A percentile compares a stretch with the other conserved stretches of the same genome.
Conservation (phyloP, 2,113 vertebrate species). For the Hyperopisus bebe region DNA sequence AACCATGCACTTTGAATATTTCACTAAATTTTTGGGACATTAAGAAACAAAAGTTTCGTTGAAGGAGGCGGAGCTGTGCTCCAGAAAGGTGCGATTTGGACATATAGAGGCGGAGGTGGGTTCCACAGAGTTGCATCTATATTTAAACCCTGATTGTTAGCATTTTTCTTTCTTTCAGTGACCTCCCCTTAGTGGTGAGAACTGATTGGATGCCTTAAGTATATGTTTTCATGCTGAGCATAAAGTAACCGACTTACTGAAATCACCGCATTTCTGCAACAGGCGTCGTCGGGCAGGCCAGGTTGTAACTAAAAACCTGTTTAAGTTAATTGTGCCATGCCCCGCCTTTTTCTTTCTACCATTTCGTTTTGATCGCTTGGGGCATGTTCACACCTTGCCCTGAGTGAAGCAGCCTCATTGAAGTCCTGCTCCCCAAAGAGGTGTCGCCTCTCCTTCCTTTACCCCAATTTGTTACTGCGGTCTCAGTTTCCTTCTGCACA, state of each 20-base stretch:
- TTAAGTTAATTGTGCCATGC: neutral
- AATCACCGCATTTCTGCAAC: neutral
- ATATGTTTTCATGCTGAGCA: neutral
- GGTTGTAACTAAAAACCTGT: neutral
- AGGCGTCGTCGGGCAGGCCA: neutral
- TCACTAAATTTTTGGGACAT: neutral
- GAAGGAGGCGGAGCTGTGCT: neutral
- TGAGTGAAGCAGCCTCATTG: neutral
- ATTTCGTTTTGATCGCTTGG: neutral
- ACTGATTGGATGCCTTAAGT: neutral
- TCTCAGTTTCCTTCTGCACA: neutral
- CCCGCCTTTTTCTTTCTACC: neutral
- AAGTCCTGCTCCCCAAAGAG: neutral
- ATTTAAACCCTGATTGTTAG: neutral
- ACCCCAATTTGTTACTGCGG: neutral
- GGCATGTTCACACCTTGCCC: slow-evolving; percentile 1
- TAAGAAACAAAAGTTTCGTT: neutral
- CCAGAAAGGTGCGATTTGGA: neutral
- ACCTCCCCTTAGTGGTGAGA: neutral
- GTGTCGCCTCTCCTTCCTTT: neutral
- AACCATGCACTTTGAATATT: neutral
- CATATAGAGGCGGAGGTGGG: neutral
- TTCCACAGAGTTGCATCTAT: neutral
- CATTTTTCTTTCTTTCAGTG: neutral
- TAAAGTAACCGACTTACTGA: neutral